Conservation (phyloP, 2,888 invertebrate genomes). For the Lydus trimaculatus region DNA sequence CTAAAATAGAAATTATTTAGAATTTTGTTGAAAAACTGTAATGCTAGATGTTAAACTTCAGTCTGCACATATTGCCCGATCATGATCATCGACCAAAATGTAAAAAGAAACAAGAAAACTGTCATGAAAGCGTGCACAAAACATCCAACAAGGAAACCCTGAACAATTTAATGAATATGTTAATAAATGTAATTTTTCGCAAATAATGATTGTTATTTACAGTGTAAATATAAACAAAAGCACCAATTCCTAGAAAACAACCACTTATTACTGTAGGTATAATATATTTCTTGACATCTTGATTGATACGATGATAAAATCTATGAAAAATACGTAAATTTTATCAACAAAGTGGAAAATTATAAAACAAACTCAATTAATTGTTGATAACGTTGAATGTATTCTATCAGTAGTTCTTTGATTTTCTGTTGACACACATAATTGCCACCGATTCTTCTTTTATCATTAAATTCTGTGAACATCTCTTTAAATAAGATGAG, state of each 20-base stretch:
- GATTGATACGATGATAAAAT: not conserved
- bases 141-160: not conserved
- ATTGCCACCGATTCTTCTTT: too few relatives aligned
- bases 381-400: not conserved
- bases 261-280: not conserved
- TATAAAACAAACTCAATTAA: not conserved
- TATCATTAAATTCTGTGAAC: not conserved
- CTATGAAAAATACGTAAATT: not conserved
- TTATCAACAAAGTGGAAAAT: not conserved
- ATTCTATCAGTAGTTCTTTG: not conserved
- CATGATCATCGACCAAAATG: not conserved
- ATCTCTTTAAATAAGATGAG: not conserved
- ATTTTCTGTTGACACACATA: not conserved
- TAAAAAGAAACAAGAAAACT: not conserved
- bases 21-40: too few relatives aligned
- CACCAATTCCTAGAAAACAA: not conserved
- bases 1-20: too few relatives aligned
- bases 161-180: not conserved
- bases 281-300: not conserved
- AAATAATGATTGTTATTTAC: not conserved
- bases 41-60: too few relatives aligned
- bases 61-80: not conserved
- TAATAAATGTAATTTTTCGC: too few relatives aligned
- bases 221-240: not conserved
- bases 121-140: too few relatives aligned